Base-by-base conservation (phyloP, 2,888 invertebrate species). In the Nemotelus nigrinus region DNA sequence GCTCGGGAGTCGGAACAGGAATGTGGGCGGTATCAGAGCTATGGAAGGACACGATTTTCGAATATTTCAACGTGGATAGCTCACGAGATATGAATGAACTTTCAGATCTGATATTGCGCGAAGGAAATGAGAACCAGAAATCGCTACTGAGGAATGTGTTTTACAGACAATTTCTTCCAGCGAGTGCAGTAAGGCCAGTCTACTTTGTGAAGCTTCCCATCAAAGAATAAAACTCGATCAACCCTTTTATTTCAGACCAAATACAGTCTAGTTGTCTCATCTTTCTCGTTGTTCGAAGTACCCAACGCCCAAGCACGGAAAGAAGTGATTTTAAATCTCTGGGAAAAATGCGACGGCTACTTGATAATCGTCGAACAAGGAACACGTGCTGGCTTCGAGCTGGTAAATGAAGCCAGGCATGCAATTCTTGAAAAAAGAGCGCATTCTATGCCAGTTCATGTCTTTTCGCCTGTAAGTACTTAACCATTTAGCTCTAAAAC, bases 1-100 rank as follows among this genome's bases (percentile, higher is more conserved):
- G 98, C 0, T 95, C 97, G 3, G 98, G 98, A 0, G 88, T 95
- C 3, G 97, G 97, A 0, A 93, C 95, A 0, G 94, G 92, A 0
- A 91, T 92, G 76, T 97, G 97, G 97, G 97, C 95, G 0, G 91
- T 93, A 0, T 92, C 92, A 82, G 85, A 88, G 3, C 88, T 90
- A 25, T 98, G 96, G 96, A 88, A 89, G 6, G 87, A 90, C 0
- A 85, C 90, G 41, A 89, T 97, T 48, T 91, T 89, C 82, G 97
- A 98, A 87, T 95, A 94, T 85, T 93, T 93, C 82, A 93, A 94
- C 84, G 93, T 98, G 0, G 98, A 98, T 83, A 88, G 91, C 4
- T 96, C 96, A 0, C 83, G 88, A 0, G 88, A 92, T 43, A 97
- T 98, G 95, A 94, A 94, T 82, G 93, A 96, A 81, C 84, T 98